Conservation (phyloP, 2,888 invertebrate genomes). For the Apodemia mormo region DNA sequence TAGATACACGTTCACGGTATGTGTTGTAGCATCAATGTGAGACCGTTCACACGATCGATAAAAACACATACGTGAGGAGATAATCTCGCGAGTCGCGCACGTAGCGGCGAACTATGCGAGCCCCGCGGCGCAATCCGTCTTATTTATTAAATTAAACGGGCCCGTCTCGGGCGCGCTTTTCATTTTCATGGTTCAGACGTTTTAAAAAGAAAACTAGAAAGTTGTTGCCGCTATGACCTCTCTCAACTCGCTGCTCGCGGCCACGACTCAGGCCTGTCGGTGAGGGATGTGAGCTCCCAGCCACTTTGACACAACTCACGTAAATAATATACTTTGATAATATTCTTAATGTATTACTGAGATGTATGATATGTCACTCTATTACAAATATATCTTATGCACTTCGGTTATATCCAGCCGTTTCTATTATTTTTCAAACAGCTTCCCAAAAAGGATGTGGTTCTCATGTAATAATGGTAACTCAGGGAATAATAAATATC, state of each 20-base stretch:
- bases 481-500: too few relatives aligned
- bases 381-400: too few relatives aligned
- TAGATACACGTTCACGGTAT: background rate
- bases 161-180: constrained; percentile 10
- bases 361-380: too few relatives aligned
- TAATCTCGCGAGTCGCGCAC: constrained; percentile 2
- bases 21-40: background rate
- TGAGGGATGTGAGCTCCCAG: too few relatives aligned
- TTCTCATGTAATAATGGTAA: too few relatives aligned
- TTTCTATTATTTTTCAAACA: too few relatives aligned
- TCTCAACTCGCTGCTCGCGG: background rate
- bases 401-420: too few relatives aligned
- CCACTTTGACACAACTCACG: too few relatives aligned
- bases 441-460: too few relatives aligned
- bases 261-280: background rate
- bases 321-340: too few relatives aligned
- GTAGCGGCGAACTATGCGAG: background rate
- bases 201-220: constrained; percentile 12
- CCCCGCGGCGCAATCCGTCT: constrained; percentile 7
- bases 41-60: constrained; percentile 1
- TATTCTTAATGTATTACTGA: too few relatives aligned
- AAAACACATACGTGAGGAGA: background rate
- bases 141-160: constrained; percentile 6
- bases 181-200: constrained; percentile 13
- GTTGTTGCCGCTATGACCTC: background rate